A percentile compares a stretch with the other conserved stretches of the same genome.
Evolutionary conservation across 2,797 vertebrate species (phyloP).

Genomic region (Danionella dracula): DNA sequence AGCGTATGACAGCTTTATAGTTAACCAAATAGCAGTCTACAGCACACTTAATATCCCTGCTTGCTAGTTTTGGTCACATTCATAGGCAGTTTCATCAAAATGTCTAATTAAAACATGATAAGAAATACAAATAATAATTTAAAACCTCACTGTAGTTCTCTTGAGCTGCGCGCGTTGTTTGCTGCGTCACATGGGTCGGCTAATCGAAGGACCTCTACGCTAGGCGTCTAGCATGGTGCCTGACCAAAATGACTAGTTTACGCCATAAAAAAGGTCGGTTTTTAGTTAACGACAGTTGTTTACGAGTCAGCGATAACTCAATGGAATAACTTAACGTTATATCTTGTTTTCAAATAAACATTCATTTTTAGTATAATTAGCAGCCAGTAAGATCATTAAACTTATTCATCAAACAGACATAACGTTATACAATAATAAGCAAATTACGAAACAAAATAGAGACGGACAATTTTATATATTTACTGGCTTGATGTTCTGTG

Average conservation of each 20-base stretch:
- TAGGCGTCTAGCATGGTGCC: background rate
- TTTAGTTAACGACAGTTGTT: too few species aligned
- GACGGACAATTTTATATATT: too few species aligned
- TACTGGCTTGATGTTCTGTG: too few species aligned
- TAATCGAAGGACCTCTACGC: background rate
- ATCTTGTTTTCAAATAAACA: too few species aligned
- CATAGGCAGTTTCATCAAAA: background rate
- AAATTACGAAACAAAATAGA: too few species aligned
- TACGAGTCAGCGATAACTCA: too few species aligned
- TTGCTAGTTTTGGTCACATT: background rate
- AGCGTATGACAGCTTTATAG: too few species aligned
- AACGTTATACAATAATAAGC: too few species aligned
- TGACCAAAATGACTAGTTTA: conserved; percentile 6
- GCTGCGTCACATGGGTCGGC: conserved; percentile 1
- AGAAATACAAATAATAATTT: background rate
- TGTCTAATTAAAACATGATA: background rate
- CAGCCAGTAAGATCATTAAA: too few species aligned
- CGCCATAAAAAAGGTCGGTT: background rate
- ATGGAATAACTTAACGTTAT: too few species aligned
- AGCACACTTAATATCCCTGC: background rate
- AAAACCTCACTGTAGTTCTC: background rate
- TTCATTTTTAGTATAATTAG: too few species aligned
- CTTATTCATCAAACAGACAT: too few species aligned
- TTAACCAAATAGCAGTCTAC: background rate
- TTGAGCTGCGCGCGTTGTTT: background rate